Percentiles rank a stretch among this genome's conserved stretches.
phyloP scores from a whole-genome alignment of 1,140 invertebrate species.

The Hydropsyche tenuis region DNA sequence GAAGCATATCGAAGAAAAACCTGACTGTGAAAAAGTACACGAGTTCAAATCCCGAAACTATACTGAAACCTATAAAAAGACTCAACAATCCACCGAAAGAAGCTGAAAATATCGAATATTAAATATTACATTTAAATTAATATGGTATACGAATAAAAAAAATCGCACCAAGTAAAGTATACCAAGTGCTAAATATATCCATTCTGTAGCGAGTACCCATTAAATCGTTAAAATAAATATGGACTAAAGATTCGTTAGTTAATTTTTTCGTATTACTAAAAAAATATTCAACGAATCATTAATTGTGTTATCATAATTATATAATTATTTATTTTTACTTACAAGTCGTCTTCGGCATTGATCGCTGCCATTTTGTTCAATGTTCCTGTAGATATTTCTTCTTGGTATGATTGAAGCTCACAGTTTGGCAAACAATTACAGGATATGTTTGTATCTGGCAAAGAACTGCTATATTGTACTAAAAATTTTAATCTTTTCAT shows the following conservation, averaged over 20 bases:
- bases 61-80: constrained; percentile 71
- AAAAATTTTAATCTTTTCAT: constrained; percentile 13
- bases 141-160: constrained; percentile 1
- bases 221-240: constrained; percentile 69
- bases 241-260: constrained; percentile 64
- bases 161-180: constrained; percentile 58
- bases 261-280: constrained; percentile 58
- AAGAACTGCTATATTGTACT: constrained; percentile 33
- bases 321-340: not conserved
- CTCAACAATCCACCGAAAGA: constrained; percentile 72
- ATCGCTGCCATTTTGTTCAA: constrained; percentile 56
- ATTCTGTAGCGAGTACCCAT: constrained; percentile 66
- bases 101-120: constrained; percentile 60
- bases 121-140: too few species aligned
- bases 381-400: constrained; percentile 63
- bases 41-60: constrained; percentile 72
- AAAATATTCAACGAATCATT: too few species aligned
- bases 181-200: constrained; percentile 67
- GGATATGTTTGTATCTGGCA: constrained; percentile 49
- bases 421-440: constrained; percentile 65
- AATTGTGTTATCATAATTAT: too few species aligned
- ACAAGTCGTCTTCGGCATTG: constrained; percentile 17
- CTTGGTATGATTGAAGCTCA: constrained; percentile 63
- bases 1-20: constrained; percentile 55
- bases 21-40: constrained; percentile 68